Conservation (phyloP, 2,888 invertebrate species). For the Meiosimyza decipiens region DNA sequence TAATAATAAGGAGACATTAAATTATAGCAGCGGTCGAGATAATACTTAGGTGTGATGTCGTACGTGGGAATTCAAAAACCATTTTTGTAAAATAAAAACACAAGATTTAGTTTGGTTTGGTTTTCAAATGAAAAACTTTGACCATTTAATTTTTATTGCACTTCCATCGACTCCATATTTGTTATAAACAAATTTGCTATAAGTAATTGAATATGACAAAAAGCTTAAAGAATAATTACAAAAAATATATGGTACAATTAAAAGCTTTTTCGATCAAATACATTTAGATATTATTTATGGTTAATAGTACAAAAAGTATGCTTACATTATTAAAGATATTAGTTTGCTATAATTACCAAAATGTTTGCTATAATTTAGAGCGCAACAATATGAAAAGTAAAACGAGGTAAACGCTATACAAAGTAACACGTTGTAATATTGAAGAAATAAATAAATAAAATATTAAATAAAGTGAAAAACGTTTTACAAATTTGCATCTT, state of each 20-base stretch:
- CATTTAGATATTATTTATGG: conserved; percentile 2
- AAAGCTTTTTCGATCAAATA: neutral
- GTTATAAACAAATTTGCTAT: conserved; percentile 32
- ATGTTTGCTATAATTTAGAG: conserved; percentile 28
- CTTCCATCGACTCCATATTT: conserved; percentile 1
- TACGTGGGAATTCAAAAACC: conserved; percentile 17
- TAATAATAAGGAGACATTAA: no score
- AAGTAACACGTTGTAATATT: neutral
- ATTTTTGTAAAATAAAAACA: conserved; percentile 21
- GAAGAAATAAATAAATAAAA: neutral
- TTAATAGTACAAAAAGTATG: conserved; percentile 25
- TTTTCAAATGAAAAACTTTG: conserved; percentile 18
- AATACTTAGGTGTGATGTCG: neutral
- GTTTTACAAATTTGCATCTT: conserved; percentile 18
- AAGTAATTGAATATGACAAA: conserved; percentile 19
- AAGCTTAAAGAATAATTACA: conserved; percentile 37
- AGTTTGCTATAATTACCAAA: conserved; percentile 32
- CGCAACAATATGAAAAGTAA: conserved; percentile 18
- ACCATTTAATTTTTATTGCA: conserved; percentile 16
- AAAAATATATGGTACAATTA: conserved; percentile 30
- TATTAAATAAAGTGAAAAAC: neutral
- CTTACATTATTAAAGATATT: conserved; percentile 23
- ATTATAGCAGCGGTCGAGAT: no score
- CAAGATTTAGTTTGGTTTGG: conserved; percentile 14
- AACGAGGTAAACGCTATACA: conserved; percentile 4